phyloP scores from a whole-genome alignment of 2,888 invertebrate genomes.

The Petrophora chlorosata region DNA sequence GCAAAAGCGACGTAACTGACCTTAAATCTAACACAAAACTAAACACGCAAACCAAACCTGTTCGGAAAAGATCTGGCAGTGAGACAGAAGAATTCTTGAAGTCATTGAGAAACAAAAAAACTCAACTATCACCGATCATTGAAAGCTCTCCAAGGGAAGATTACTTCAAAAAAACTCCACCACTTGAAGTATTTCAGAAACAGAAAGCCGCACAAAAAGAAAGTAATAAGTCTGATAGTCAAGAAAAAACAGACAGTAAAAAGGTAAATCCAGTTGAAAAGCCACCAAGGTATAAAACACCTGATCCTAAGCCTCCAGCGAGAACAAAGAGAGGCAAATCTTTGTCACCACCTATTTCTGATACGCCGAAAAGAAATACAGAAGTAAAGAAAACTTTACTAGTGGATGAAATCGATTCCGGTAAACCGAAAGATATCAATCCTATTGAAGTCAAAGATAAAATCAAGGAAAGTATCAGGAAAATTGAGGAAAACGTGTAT shows the following conservation, averaged over 20 bases:
- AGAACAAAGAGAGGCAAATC: constrained; percentile 71
- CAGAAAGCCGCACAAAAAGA: constrained; percentile 62
- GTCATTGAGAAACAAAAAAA: constrained; percentile 83
- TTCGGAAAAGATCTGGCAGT: constrained; percentile 84
- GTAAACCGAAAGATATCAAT: constrained; percentile 55
- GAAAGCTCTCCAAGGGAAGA: constrained; percentile 89
- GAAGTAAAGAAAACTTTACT: constrained; percentile 65
- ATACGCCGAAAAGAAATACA: constrained; percentile 74
- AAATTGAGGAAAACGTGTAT: constrained; percentile 78
- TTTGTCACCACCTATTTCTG: constrained; percentile 61
- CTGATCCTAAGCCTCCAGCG: constrained; percentile 70
- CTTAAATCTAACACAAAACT: constrained; percentile 80
- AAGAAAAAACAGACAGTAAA: constrained; percentile 52
- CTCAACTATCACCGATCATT: constrained; percentile 91
- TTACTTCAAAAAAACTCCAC: constrained; percentile 83
- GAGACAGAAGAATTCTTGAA: constrained; percentile 85
- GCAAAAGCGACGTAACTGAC: constrained; percentile 87
- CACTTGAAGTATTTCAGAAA: constrained; percentile 68
- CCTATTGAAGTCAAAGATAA: constrained; percentile 69
- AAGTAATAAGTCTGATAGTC: constrained; percentile 52
- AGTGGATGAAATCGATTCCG: constrained; percentile 70
- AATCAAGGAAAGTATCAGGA: constrained; percentile 79
- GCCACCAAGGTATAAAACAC: constrained; percentile 70
- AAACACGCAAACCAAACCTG: constrained; percentile 68
- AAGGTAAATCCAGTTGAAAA: constrained; percentile 79